A percentile compares a stretch with the other conserved stretches of the same genome.
Conservation (phyloP, 2,113 vertebrate genomes). For the Phyllostomus hastatus region DNA sequence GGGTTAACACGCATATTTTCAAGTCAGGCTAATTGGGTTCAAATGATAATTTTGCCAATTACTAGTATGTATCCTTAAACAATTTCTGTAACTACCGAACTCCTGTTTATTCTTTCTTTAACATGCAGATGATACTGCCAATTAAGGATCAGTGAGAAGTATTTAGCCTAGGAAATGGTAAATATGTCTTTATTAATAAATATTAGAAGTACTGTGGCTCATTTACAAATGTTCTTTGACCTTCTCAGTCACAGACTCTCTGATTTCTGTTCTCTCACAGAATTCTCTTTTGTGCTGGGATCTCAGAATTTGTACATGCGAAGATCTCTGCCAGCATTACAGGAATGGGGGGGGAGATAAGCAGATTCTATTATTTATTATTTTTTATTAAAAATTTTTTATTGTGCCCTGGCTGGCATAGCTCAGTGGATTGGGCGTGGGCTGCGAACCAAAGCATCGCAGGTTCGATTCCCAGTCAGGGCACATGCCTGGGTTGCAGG, state of each 20-base stretch:
- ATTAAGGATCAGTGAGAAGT: background rate
- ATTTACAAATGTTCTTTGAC: background rate
- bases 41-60: background rate
- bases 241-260: background rate
- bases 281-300: background rate
- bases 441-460: too few relatives aligned
- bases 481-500: too few relatives aligned
- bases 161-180: background rate
- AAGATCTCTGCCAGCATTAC: background rate
- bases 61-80: background rate
- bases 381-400: too few relatives aligned
- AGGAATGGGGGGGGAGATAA: background rate
- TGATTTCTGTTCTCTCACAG: background rate
- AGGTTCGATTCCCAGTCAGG: too few relatives aligned
- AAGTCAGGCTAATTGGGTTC: background rate
- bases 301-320: background rate
- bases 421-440: too few relatives aligned
- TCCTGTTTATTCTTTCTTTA: background rate
- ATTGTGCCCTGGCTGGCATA: too few relatives aligned
- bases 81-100: background rate
- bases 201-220: background rate
- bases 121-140: background rate
- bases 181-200: background rate
- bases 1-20: background rate
- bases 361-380: background rate